These are phyloP conservation scores for Brienomyrus brachyistius DNA, from an alignment of 2,113 vertebrate genomes.

Conservation along the genomic window DNA sequence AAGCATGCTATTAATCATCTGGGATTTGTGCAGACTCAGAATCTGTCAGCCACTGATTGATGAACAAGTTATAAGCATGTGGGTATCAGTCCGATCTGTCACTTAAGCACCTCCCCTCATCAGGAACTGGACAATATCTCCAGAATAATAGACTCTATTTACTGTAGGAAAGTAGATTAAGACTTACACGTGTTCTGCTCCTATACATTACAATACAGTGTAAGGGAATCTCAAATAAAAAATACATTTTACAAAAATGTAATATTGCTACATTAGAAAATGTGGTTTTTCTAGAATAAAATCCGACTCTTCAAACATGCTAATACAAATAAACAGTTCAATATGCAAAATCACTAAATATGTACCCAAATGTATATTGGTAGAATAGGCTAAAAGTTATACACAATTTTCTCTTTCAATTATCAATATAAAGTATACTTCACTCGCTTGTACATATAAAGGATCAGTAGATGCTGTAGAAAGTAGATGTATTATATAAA, in stretches of 20 bases:
- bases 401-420: background rate
- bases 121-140: background rate
- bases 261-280: background rate
- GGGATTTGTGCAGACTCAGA: background rate
- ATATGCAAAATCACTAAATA: background rate
- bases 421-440: background rate
- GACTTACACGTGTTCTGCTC: background rate
- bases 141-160: background rate
- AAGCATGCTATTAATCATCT: background rate
- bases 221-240: background rate
- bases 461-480: background rate
- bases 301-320: background rate
- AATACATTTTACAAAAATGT: background rate
- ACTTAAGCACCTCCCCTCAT: background rate
- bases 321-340: background rate
- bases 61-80: background rate
- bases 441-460: background rate
- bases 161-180: background rate
- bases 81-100: background rate
- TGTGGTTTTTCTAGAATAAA: background rate
- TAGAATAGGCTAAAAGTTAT: background rate
- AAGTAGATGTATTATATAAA: background rate
- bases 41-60: background rate
- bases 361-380: background rate
- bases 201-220: background rate